Conservation (phyloP, 2,797 vertebrate species). For the Aphelocoma californica region DNA sequence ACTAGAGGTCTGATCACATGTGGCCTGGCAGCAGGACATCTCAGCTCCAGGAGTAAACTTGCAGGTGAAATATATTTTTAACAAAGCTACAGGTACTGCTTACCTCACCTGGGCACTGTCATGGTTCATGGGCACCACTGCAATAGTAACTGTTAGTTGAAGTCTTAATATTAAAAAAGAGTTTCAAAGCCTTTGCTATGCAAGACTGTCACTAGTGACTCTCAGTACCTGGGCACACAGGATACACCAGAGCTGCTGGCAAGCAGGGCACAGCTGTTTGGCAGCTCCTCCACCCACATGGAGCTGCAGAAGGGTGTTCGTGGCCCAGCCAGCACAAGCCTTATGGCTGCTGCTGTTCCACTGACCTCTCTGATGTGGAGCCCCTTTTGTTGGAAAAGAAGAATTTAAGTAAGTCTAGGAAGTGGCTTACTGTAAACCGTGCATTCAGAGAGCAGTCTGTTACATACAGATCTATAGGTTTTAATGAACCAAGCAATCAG, state of each 20-base stretch:
- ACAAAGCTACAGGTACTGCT: not conserved
- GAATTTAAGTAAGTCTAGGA: not conserved
- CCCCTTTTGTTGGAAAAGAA: not conserved
- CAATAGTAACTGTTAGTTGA: not conserved
- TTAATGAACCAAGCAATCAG: conserved; percentile 27
- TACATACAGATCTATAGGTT: not conserved
- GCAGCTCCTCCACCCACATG: not conserved
- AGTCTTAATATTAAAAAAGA: not conserved
- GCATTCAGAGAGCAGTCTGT: not conserved
- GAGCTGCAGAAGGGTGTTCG: not conserved
- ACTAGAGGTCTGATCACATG: not conserved
- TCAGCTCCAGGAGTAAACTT: not conserved
- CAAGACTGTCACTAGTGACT: not conserved
- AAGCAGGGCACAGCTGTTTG: not conserved
- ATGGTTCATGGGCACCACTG: accelerated
- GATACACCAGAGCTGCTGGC: not conserved
- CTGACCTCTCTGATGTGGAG: not conserved
- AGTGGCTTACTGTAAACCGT: not conserved
- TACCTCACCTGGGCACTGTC: not conserved
- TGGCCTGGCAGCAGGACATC: not conserved
- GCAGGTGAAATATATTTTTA: not conserved
- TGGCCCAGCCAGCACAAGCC: not conserved
- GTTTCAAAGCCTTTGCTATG: not conserved
- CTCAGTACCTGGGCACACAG: accelerated
- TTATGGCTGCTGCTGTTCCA: not conserved